Percentiles rank a stretch among this genome's conserved stretches.
Evolutionary conservation across 2,797 vertebrate genomes (phyloP).

Genomic region (Sebastes flavidus): DNA sequence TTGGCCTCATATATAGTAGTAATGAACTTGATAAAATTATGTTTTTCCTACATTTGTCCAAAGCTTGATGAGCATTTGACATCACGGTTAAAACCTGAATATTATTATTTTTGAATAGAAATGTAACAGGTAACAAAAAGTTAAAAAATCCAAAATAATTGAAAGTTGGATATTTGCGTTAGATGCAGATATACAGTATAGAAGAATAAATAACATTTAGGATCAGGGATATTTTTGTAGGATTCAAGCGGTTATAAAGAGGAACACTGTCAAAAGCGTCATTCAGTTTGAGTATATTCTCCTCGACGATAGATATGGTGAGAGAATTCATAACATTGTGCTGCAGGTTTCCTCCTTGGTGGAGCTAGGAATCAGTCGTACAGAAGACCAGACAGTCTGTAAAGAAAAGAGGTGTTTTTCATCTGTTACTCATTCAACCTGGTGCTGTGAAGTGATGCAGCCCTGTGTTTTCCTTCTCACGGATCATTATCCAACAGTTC

Average conservation of each 20-base stretch:
- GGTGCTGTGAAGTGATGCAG: constrained; percentile 55
- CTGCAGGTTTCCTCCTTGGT: constrained; percentile 50
- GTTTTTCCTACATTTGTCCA: constrained; percentile 13
- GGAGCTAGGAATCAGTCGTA: constrained; percentile 25
- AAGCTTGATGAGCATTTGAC: constrained; percentile 55
- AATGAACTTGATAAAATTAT: constrained; percentile 1
- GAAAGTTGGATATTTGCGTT: constrained; percentile 53
- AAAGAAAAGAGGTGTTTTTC: constrained; percentile 58
- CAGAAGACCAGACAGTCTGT: constrained; percentile 22
- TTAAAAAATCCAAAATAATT: constrained; percentile 53
- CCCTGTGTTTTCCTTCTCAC: constrained; percentile 48
- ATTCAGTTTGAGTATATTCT: constrained; percentile 60
- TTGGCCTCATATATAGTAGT: constrained; percentile 56
- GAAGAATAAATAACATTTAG: constrained; percentile 68
- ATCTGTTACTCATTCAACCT: constrained; percentile 47
- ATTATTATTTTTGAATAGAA: constrained; percentile 60
- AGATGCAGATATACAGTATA: constrained; percentile 68
- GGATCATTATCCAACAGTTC: constrained; percentile 27
- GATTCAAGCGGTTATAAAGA: constrained; percentile 65
- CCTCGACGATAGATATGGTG: constrained; percentile 30
- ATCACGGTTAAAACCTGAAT: constrained; percentile 72
- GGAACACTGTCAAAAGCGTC: constrained; percentile 59
- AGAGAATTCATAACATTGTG: constrained; percentile 60
- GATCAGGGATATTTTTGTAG: constrained; percentile 44
- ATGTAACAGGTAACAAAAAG: constrained; percentile 63